Percentiles rank a stretch among this genome's conserved stretches.
Conservation (phyloP, 2,888 invertebrate species). For the Caenorhabditis becei region DNA sequence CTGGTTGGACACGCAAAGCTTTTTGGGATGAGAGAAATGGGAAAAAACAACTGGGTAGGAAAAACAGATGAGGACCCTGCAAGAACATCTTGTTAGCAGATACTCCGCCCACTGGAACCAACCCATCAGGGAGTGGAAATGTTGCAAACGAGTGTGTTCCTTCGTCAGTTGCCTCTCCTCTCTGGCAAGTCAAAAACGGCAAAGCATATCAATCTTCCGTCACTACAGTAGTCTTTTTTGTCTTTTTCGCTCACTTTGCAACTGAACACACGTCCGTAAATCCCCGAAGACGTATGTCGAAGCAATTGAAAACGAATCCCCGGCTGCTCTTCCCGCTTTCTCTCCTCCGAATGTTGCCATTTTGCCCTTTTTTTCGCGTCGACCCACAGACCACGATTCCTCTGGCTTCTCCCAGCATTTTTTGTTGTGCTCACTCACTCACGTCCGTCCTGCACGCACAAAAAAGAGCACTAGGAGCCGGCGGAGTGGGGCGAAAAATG, state of each 20-base stretch:
- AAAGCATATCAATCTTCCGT: slow-evolving; percentile 44
- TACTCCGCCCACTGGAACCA: background rate
- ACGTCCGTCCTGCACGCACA: slow-evolving; percentile 24
- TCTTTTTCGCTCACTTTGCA: background rate
- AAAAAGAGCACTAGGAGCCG: slow-evolving; percentile 39
- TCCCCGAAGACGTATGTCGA: slow-evolving; percentile 44
- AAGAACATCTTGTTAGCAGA: background rate
- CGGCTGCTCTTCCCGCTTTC: background rate
- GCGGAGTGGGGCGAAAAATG: slow-evolving; percentile 15
- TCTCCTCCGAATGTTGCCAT: slow-evolving; percentile 6
- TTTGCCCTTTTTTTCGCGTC: slow-evolving; percentile 45
- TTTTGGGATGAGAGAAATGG: too few species aligned
- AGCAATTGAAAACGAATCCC: slow-evolving; percentile 59
- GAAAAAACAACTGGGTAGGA: background rate
- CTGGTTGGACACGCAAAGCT: background rate
- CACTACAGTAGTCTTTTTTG: slow-evolving; percentile 44
- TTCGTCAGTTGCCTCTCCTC: background rate
- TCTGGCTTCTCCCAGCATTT: slow-evolving; percentile 30
- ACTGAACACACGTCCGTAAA: slow-evolving; percentile 10
- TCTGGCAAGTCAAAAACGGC: background rate
- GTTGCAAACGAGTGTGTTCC: slow-evolving; percentile 16
- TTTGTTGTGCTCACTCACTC: slow-evolving; percentile 23
- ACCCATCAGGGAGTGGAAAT: slow-evolving; percentile 13
- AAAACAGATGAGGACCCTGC: background rate
- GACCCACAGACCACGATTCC: background rate